Percentiles rank a stretch among this genome's conserved stretches.
Evolutionary conservation across 2,888 invertebrate species (phyloP).

Genomic region (Andrena chrysosceles): DNA sequence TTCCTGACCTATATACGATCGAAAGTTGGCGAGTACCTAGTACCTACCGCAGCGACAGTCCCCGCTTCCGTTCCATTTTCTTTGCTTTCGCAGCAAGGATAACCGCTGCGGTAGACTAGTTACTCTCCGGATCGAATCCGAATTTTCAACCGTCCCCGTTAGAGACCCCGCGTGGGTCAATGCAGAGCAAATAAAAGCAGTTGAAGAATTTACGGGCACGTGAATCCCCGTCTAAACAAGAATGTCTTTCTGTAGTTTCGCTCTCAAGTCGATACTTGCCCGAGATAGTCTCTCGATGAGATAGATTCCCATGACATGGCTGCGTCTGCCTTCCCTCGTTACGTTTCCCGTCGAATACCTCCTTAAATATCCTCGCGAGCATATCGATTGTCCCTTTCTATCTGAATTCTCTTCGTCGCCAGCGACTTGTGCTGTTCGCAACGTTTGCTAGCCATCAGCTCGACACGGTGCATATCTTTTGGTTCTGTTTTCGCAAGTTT

Average conservation of each 20-base stretch:
- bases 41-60: constrained; percentile 46
- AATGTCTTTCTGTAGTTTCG: too few relatives aligned
- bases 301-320: constrained; percentile 95
- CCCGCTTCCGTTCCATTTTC: constrained; percentile 34
- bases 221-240: background rate
- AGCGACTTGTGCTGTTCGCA: constrained; percentile 42
- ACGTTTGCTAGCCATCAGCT: constrained; percentile 8
- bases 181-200: background rate
- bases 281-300: constrained; percentile 92
- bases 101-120: background rate
- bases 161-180: too few relatives aligned
- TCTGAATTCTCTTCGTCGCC: constrained; percentile 59
- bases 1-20: constrained; percentile 68
- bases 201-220: background rate
- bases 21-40: constrained; percentile 38
- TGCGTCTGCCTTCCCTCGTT: constrained; percentile 68
- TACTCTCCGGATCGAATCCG: background rate
- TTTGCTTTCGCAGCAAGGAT: background rate
- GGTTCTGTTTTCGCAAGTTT: constrained; percentile 1
- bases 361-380: constrained; percentile 13
- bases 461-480: constrained; percentile 37
- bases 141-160: background rate
- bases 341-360: constrained; percentile 50
- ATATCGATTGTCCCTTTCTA: constrained; percentile 35
- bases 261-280: constrained; percentile 85